Base-by-base conservation (phyloP, 1,140 invertebrate genomes). In the Drosophila sturtevanti region DNA sequence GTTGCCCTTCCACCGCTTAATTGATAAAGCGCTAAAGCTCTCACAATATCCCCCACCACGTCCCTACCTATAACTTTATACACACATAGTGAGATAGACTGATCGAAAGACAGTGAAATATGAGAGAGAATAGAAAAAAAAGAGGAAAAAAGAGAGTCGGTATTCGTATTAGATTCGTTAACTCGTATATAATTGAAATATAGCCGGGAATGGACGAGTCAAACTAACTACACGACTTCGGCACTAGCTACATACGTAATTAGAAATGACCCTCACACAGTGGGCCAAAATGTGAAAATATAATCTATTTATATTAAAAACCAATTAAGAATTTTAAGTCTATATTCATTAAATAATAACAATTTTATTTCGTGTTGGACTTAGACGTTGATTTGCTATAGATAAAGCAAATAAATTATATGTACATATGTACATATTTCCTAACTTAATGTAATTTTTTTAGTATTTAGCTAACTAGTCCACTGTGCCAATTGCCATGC, bases 1-100 rank as follows among this genome's bases (percentile, higher is more conserved):
- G 21, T 6, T 38, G 56, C 27, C 27, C 67, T n/a, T n/a, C 34
- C 48, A 21, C 56, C 56, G 12, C 38, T 61, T 52, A 62, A 75
- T 75, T 75, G 72, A 75, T 75, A 75, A 75, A 75, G 72, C 70
- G 63, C 55, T 48, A 60, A 55, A 67, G 63, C 48, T 34, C 27
- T 27, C 44, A 41, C 51, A 48, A 54, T 16, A 27, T 11, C 41
- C 35, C 24, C 24, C 34, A 48, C 16, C n/a, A 31, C 54, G 16
- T 31, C 55, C 18, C 52, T 24, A 31, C 38, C 22, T 31, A 4
- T 12, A 24, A 24, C 48, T n/a, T n/a, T 48, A 56, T 0, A 34
- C n/a, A 18, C n/a, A 22, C 54, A 55, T n/a, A 16, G 7, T n/a
- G 12, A 31, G 24, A 31, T n/a, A 55, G 22, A 24, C 18, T 5